These are phyloP conservation scores for Apogon talboti DNA, from an alignment of 2,797 vertebrate genomes.

Conservation along the genomic window DNA sequence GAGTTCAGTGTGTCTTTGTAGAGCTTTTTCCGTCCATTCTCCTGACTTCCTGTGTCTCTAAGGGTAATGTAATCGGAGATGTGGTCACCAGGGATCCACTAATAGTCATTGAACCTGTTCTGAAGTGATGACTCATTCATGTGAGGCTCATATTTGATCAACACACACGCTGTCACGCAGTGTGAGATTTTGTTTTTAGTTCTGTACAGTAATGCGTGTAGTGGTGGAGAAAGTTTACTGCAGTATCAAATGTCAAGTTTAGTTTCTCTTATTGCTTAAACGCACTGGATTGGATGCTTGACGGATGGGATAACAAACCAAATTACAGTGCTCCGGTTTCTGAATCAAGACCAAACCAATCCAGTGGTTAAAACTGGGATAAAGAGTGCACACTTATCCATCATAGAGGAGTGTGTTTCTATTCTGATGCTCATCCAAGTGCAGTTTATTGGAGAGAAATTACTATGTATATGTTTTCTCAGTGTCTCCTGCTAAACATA, in stretches of 20 bases:
- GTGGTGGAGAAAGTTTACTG: conserved; percentile 13
- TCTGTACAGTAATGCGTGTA: background rate
- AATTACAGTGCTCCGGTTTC: conserved; percentile 45
- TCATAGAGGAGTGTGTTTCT: conserved; percentile 12
- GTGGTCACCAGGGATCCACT: conserved; percentile 9
- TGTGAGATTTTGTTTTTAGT: conserved; percentile 15
- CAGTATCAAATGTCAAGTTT: conserved; percentile 31
- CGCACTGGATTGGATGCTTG: conserved; percentile 24
- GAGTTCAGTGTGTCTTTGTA: background rate
- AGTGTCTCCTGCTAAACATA: background rate
- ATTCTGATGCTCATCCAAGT: background rate
- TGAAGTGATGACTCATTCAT: conserved; percentile 17
- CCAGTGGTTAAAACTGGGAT: conserved; percentile 32
- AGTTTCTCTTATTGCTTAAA: conserved; percentile 8
- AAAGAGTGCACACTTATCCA: conserved; percentile 27
- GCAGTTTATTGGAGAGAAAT: background rate
- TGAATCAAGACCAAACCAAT: conserved; percentile 44
- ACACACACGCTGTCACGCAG: too few species aligned
- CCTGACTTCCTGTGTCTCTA: conserved; percentile 28
- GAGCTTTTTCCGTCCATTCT: conserved; percentile 20
- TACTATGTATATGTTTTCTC: background rate
- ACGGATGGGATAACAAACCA: conserved; percentile 25
- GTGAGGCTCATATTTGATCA: conserved; percentile 3
- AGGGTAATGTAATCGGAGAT: background rate
- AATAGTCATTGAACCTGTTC: background rate